Evolutionary conservation across 2,888 invertebrate species (phyloP), one percentile per base, ranked within the genome.

Genomic region (Hartigia nigra): DNA sequence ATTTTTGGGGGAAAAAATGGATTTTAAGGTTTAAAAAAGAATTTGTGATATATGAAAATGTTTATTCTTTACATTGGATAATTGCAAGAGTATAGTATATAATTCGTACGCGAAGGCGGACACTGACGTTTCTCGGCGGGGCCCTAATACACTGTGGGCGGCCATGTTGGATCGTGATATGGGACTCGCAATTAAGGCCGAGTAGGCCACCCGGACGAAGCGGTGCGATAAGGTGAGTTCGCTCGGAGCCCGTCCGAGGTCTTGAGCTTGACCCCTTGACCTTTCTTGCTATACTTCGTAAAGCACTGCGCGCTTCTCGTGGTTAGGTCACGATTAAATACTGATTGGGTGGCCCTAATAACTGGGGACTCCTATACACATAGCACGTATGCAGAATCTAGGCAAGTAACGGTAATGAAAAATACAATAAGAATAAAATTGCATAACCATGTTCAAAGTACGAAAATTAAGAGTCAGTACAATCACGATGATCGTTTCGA

Each of bases 111-210:
- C 5, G 36, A 36, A 75, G 55, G 23, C 32, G 5, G 79, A 77
- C 23, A 69, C 55, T 32, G 70, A 37, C 32, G n/a, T 70, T 74
- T 78, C 79, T 80, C 78, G 78, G 77, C 75, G 69, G 34, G 69
- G 55, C 78, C 79, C 78, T 77, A 76, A 87, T 86, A 85, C 89
- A 86, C 87, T 84, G 90, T 90, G 91, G 90, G 89, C 90, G 91
- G 91, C 90, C 90, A 91, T 91, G 90, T 91, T 91, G 91, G 88
- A 91, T 91, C 91, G 91, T 91, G 91, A 91, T 91, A 90, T 88
- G 90, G 89, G 85, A 55, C 87, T 88, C 88, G 89, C 90, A 91
- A 91, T 91, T 91, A 91, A 91, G 90, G 90, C 88, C 89, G 89
- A 90, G 90, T 90, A 91, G 91, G 91, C 91, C 91, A 91, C 91